phyloP scores from a whole-genome alignment of 2,888 invertebrate species.

The Chrysolina americana region DNA sequence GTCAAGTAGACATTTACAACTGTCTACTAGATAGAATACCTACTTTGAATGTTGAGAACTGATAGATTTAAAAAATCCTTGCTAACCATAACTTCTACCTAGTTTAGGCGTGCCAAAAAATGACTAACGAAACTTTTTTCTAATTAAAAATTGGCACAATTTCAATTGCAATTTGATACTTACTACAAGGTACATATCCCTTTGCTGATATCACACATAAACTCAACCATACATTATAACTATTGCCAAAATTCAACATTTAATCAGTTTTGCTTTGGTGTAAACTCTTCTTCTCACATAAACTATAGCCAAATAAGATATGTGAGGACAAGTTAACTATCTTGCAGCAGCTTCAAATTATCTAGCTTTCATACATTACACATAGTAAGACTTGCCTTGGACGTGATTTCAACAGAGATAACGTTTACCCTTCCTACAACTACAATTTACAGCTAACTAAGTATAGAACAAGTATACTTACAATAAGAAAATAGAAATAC shows the following conservation, averaged over 20 bases:
- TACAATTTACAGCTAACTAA: conserved; percentile 11
- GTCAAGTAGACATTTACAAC: conserved; percentile 29
- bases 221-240: conserved; percentile 3
- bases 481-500: conserved; percentile 50
- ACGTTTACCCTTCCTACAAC: not conserved
- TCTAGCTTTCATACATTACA: conserved; percentile 14
- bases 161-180: conserved; percentile 7
- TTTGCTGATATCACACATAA: not conserved
- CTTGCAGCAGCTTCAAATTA: too few relatives aligned
- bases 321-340: too few relatives aligned
- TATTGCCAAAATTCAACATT: not conserved
- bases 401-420: not conserved
- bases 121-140: conserved; percentile 18
- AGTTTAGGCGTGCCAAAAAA: conserved; percentile 15
- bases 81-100: conserved; percentile 18
- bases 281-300: too few relatives aligned
- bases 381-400: conserved; percentile 14
- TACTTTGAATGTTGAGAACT: conserved; percentile 31
- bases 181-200: not conserved
- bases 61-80: conserved; percentile 18
- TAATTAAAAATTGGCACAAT: conserved; percentile 30
- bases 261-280: too few relatives aligned
- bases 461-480: conserved; percentile 43
- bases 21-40: conserved; percentile 17
- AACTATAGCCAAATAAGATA: too few relatives aligned